These are phyloP conservation scores for Microplitis deprimator DNA, from an alignment of 2,888 invertebrate species.

Conservation along the genomic window DNA sequence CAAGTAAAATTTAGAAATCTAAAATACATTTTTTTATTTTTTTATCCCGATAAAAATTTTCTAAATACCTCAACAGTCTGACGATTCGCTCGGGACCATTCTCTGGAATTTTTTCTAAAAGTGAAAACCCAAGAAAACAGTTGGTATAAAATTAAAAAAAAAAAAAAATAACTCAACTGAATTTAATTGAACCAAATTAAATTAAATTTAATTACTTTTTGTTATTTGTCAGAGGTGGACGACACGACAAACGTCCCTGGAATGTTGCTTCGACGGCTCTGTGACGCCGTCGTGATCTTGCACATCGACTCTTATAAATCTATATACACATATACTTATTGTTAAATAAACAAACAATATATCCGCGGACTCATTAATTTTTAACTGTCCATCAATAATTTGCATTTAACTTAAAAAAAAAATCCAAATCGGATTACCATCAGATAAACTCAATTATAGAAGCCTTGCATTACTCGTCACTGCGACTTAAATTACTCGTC, in stretches of 20 bases:
- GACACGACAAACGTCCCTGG: slow-evolving; percentile 52
- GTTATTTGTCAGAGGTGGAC: slow-evolving; percentile 49
- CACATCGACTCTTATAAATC: slow-evolving; percentile 23
- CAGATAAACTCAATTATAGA: neutral
- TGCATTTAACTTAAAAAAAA: neutral
- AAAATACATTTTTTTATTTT: too few relatives aligned
- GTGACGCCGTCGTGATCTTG: slow-evolving; percentile 36
- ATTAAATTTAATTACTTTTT: slow-evolving; percentile 34
- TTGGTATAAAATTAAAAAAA: neutral
- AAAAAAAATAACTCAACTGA: neutral
- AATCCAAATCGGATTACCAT: neutral
- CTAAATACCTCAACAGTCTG: too few relatives aligned
- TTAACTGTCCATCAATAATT: neutral
- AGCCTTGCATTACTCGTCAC: neutral
- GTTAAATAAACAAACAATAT: slow-evolving; percentile 16
- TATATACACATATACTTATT: neutral
- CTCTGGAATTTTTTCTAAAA: neutral
- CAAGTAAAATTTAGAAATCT: slow-evolving; percentile 28
- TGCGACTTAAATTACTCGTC: neutral
- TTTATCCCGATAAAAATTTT: neutral
- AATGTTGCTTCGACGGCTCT: slow-evolving; percentile 48
- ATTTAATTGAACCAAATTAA: neutral
- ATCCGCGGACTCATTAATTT: slow-evolving; percentile 22
- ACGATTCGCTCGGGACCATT: neutral
- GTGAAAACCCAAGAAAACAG: neutral